These are phyloP conservation scores for Pelochelys cantorii DNA, from an alignment of 2,797 vertebrate genomes.

Conservation along the genomic window DNA sequence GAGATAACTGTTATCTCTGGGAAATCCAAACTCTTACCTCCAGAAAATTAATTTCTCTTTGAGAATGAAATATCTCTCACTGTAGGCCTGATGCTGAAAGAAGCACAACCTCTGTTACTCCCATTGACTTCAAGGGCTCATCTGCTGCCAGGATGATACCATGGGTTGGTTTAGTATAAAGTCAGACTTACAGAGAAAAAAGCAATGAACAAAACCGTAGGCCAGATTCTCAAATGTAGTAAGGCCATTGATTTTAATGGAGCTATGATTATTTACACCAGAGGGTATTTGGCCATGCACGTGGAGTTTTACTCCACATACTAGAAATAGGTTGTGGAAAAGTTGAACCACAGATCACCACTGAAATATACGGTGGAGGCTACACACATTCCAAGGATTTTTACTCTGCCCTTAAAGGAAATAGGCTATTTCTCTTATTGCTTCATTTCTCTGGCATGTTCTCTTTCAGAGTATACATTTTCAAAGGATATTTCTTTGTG, in stretches of 20 bases:
- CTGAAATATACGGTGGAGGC: conserved; percentile 7
- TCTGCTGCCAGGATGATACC: not conserved
- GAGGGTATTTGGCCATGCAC: rapidly evolving
- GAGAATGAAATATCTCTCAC: not conserved
- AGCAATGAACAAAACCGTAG: not conserved
- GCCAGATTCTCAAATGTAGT: not conserved
- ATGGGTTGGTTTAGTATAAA: not conserved
- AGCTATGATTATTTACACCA: not conserved
- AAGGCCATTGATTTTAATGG: not conserved
- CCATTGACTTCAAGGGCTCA: not conserved
- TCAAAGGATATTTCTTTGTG: not conserved
- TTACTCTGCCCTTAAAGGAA: conserved; percentile 53
- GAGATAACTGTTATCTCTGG: not conserved
- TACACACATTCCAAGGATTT: conserved; percentile 45
- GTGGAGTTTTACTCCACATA: not conserved
- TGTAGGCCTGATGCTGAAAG: not conserved
- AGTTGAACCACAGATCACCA: not conserved
- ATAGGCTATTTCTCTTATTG: conserved; percentile 15
- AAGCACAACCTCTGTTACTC: not conserved
- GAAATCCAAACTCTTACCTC: not conserved
- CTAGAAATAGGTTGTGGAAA: not conserved
- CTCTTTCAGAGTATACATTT: conserved; percentile 23
- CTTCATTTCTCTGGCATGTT: conserved; percentile 50
- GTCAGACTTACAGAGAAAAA: not conserved
- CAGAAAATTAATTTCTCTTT: not conserved